phyloP scores from a whole-genome alignment of 2,113 vertebrate genomes.

The Daubentonia madagascariensis region DNA sequence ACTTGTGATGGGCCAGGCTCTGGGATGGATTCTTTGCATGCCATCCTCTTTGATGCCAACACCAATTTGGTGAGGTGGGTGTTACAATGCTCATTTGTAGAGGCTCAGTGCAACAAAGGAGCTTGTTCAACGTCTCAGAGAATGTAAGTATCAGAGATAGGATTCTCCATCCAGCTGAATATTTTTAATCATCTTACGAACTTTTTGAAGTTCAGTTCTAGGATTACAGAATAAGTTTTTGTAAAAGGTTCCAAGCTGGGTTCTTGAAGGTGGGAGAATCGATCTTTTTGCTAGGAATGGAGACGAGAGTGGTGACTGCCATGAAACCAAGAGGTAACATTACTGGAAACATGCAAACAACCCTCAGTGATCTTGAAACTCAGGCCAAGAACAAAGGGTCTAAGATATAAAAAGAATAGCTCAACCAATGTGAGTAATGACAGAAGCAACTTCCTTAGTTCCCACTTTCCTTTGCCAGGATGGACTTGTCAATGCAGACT shows the following conservation, averaged over 20 bases:
- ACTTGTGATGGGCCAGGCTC: neutral
- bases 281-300: neutral
- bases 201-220: neutral
- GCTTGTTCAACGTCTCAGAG: neutral
- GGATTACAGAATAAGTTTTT: neutral
- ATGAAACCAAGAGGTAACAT: neutral
- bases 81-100: neutral
- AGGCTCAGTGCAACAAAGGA: neutral
- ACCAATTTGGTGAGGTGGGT: neutral
- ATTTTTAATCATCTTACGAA: neutral
- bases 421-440: neutral
- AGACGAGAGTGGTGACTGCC: neutral
- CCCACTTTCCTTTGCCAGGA: neutral
- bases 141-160: neutral
- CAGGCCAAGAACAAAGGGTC: neutral
- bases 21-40: neutral
- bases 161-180: neutral
- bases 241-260: neutral
- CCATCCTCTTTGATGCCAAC: neutral
- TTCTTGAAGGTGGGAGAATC: neutral
- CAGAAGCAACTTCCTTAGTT: neutral
- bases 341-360: neutral
- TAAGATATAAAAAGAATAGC: neutral
- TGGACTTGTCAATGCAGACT: neutral
- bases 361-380: neutral